A percentile compares a stretch with the other conserved stretches of the same genome.
Evolutionary conservation across 2,113 vertebrate genomes (phyloP).

Genomic region (Rhinolophus sinicus): DNA sequence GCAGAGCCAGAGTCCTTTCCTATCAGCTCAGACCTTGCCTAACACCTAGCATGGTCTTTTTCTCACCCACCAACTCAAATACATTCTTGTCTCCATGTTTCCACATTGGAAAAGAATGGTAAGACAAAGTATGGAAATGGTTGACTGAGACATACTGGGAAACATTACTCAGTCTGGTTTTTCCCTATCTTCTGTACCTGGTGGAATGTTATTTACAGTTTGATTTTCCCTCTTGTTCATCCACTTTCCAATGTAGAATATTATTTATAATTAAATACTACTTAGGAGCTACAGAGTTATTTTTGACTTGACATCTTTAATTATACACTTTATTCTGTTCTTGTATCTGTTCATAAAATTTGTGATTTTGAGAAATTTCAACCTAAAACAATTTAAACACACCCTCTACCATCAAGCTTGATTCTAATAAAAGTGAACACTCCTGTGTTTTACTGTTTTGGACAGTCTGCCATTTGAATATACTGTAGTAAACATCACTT

Average conservation of each 20-base stretch:
- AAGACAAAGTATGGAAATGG: not conserved
- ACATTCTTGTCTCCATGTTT: not conserved
- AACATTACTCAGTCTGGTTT: not conserved
- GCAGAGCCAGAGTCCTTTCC: not conserved
- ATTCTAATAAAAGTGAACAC: not conserved
- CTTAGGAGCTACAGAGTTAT: not conserved
- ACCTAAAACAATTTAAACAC: not conserved
- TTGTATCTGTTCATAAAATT: not conserved
- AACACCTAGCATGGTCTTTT: not conserved
- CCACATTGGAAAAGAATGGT: not conserved
- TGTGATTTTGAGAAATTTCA: conserved; percentile 12
- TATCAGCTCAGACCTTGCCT: not conserved
- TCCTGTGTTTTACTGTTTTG: not conserved
- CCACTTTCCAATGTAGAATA: not conserved
- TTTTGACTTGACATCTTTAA: conserved; percentile 38
- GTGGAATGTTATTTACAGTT: not conserved
- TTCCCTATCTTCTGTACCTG: not conserved
- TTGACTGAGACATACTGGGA: not conserved
- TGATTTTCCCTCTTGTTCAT: not conserved
- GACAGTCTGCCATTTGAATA: not conserved
- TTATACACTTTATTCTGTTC: not conserved
- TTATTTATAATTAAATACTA: conserved; percentile 10
- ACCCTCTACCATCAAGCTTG: not conserved
- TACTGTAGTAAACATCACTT: not conserved
- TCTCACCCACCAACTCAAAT: not conserved